Evolutionary conservation across 2,113 vertebrate species (phyloP).

Genomic region (Onychostruthus taczanowskii): DNA sequence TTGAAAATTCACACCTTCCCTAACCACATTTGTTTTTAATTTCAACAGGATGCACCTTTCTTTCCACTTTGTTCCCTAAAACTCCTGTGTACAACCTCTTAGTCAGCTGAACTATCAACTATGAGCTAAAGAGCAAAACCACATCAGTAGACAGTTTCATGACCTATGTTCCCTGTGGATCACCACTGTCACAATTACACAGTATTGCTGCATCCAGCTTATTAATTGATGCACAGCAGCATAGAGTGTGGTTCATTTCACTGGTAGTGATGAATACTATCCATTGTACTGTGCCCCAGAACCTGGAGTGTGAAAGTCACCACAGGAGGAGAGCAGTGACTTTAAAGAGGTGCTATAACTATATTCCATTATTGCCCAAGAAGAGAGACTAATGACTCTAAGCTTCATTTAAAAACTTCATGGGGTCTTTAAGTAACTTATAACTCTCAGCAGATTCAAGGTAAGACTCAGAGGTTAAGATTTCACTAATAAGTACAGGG

Average conservation of each 20-base stretch:
- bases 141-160: neutral
- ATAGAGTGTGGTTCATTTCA: neutral
- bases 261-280: neutral
- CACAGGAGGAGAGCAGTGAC: neutral
- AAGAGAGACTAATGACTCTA: conserved; percentile 13
- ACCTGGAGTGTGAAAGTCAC: neutral
- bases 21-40: neutral
- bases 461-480: neutral
- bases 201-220: neutral
- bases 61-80: neutral
- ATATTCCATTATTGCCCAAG: neutral
- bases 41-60: neutral
- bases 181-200: neutral
- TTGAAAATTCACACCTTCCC: neutral
- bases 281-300: neutral
- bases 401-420: conserved; percentile 4
- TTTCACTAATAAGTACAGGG: neutral
- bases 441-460: neutral
- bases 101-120: neutral
- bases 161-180: neutral
- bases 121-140: neutral
- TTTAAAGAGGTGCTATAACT: neutral
- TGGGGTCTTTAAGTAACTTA: neutral
- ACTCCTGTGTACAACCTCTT: neutral
- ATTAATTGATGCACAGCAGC: neutral